Evolutionary conservation across 2,888 invertebrate genomes (phyloP).

Genomic region (Tribolium freemani): DNA sequence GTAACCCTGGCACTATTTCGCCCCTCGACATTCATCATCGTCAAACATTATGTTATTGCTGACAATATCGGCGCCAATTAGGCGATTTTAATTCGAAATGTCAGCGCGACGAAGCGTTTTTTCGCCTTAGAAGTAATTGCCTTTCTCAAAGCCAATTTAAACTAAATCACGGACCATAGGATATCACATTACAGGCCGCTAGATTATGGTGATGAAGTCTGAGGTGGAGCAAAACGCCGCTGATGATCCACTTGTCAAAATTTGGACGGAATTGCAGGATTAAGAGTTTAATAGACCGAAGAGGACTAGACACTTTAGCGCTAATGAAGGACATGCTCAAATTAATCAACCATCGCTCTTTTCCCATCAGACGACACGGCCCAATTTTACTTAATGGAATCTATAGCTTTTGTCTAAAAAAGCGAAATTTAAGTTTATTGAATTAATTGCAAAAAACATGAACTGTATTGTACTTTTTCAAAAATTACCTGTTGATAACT

Average conservation of each 20-base stretch:
- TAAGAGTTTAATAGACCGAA: background rate
- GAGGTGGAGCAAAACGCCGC: background rate
- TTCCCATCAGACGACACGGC: too few species aligned
- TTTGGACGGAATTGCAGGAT: background rate
- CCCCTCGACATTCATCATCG: background rate
- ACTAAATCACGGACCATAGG: background rate
- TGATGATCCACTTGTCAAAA: background rate
- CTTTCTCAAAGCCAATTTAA: background rate
- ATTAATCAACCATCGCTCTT: too few species aligned
- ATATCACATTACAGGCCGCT: background rate
- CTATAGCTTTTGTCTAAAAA: too few species aligned
- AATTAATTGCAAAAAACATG: too few species aligned
- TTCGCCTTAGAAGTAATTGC: background rate
- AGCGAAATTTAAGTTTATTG: too few species aligned
- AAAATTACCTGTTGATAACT: too few species aligned
- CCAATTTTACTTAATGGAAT: too few species aligned
- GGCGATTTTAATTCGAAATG: background rate
- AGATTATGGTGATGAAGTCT: background rate
- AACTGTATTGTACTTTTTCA: too few species aligned
- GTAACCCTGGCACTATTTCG: slow-evolving; percentile 5
- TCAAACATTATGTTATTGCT: background rate
- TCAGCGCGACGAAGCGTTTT: background rate
- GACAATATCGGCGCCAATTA: background rate
- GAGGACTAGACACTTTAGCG: too few species aligned
- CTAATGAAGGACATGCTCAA: too few species aligned